Evolutionary conservation across 2,113 vertebrate genomes (phyloP).

Genomic region (Lepidothrix coronata): DNA sequence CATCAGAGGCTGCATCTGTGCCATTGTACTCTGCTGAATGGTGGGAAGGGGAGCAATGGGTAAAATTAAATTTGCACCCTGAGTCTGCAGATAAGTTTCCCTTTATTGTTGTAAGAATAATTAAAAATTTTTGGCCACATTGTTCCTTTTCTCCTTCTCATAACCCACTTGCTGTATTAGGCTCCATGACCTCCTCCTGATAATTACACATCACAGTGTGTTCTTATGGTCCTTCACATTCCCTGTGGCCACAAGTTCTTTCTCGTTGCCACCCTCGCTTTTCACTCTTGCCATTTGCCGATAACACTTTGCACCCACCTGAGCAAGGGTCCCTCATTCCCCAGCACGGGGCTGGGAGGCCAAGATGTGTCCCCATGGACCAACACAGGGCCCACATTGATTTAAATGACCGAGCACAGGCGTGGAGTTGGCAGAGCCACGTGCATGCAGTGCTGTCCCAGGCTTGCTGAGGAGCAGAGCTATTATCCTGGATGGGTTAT

Average conservation of each 20-base stretch:
- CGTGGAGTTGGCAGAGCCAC: neutral
- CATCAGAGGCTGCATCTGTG: neutral
- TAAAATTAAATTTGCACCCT: slow-evolving; percentile 7
- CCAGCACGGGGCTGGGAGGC: neutral
- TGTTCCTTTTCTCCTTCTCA: neutral
- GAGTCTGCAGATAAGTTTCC: neutral
- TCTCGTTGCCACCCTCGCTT: neutral
- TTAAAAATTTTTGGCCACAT: neutral
- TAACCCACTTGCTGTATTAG: neutral
- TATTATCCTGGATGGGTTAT: neutral
- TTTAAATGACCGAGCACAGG: neutral
- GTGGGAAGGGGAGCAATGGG: neutral
- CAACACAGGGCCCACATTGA: fast-evolving
- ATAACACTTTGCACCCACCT: neutral
- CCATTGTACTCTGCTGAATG: slow-evolving; percentile 6
- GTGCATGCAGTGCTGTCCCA: fast-evolving
- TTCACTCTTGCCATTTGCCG: neutral
- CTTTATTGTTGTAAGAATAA: slow-evolving; percentile 19
- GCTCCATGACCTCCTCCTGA: neutral
- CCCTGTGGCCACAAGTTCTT: neutral
- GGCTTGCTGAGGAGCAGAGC: neutral
- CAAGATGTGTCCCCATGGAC: neutral
- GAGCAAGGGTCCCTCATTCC: neutral
- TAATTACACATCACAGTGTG: neutral
- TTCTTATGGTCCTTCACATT: neutral